Evolutionary conservation across 92 coral and sea anemone species (phyloP).

Genomic region (Desmophyllum pertusum): DNA sequence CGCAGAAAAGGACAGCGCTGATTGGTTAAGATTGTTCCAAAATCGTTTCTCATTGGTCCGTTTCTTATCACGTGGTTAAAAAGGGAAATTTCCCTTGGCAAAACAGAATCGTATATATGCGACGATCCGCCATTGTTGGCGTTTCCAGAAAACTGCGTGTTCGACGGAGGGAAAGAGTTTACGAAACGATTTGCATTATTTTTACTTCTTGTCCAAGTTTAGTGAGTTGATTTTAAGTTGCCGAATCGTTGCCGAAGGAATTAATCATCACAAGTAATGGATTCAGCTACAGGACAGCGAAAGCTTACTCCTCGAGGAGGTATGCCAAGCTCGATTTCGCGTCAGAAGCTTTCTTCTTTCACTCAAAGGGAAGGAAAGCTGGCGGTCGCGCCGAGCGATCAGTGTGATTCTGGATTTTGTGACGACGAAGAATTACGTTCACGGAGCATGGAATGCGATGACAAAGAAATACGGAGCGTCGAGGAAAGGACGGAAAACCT

Average conservation of each 20-base stretch:
- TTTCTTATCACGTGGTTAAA: conserved; percentile 40
- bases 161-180: neutral
- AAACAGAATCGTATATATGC: conserved; percentile 12
- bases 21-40: conserved; percentile 53
- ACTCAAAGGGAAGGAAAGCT: conserved; percentile 8
- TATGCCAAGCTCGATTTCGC: conserved; percentile 15
- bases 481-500: conserved; percentile 62
- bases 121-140: conserved; percentile 74
- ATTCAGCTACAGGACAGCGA: conserved; percentile 28
- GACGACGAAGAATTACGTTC: conserved; percentile 62
- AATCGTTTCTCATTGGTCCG: conserved; percentile 2
- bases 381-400: conserved; percentile 14
- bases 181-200: conserved; percentile 3
- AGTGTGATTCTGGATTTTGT: conserved; percentile 83
- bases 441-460: conserved; percentile 45
- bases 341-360: neutral
- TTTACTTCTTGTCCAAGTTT: neutral
- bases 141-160: conserved; percentile 11
- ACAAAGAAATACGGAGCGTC: conserved; percentile 23
- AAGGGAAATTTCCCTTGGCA: conserved; percentile 74
- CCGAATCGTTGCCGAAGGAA: neutral
- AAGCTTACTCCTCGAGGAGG: conserved; percentile 64
- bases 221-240: neutral
- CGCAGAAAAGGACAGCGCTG: conserved; percentile 20
- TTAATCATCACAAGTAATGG: neutral